Evolutionary conservation across 2,888 invertebrate genomes (phyloP), one percentile per base, ranked within the genome.

Genomic region (Apantesis nais): DNA sequence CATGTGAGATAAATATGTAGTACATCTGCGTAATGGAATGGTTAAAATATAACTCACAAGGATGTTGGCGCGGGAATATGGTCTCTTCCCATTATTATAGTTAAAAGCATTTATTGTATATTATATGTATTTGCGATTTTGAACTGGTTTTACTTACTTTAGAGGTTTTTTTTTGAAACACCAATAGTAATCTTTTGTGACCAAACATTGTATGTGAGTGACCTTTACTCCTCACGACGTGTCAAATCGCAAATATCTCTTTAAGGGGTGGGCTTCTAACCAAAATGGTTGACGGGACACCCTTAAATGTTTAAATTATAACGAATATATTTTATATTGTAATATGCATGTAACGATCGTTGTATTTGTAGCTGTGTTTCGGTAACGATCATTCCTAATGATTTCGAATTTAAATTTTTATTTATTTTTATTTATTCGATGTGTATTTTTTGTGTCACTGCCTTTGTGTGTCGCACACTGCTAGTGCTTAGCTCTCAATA

Each of bases 371-470:
- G 88, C 74, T 86, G 81, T 86, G 78, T 87, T 83, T 86, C 79
- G 79, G 82, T 80, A 84, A 83, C 87, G 88, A 89, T 91, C 90
- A 92, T 93, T 93, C 93, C 93, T 93, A 90, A 87, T 85, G 76
- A 83, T 84, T 91, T 92, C 92, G 92, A 93, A 93, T 93, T 93
- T 91, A 87, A 86, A 67, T 69, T 72, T 85, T 84, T 76, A 82
- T 83, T 83, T 83, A n/a, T 84, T 84, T 82, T 84, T 85, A 80
- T 86, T 77, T 86, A 79, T 79, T 81, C 79, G 69, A 73, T 83
- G 75, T 80, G 68, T 78, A 77, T 31, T 14, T 48, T 81, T 83
- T 83, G 78, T 83, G 74, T 82, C 86, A 85, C 85, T 86, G 85
- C 81, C 86, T 85, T 83, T 79, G 75, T 78, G 79, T 83, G 85